Percentiles rank a stretch among this genome's conserved stretches.
Conservation (phyloP, 2,888 invertebrate genomes). For the Ptilodon capucinus region DNA sequence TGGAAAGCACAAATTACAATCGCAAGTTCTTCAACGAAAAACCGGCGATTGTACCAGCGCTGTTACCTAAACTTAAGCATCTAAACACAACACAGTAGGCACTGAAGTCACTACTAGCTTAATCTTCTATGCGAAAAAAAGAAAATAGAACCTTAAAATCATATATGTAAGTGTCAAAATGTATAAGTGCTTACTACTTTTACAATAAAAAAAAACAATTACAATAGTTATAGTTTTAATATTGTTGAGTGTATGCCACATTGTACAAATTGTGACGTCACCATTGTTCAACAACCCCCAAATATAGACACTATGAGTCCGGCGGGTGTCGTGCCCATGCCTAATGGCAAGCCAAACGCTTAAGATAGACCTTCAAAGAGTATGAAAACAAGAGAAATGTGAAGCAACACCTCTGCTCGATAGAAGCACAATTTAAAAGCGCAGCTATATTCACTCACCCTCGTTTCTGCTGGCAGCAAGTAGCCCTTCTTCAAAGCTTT, state of each 20-base stretch:
- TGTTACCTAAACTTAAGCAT: slow-evolving; percentile 70
- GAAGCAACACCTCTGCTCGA: slow-evolving; percentile 78
- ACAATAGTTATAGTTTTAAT: slow-evolving; percentile 22
- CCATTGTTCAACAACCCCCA: slow-evolving; percentile 49
- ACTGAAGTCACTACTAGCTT: slow-evolving; percentile 32
- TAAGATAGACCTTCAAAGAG: slow-evolving; percentile 70
- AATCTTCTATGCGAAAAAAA: slow-evolving; percentile 33
- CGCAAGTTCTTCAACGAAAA: slow-evolving; percentile 56
- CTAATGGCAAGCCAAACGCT: slow-evolving; percentile 79
- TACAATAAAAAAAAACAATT: slow-evolving; percentile 22
- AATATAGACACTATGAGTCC: slow-evolving; percentile 60
- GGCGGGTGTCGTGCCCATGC: slow-evolving; percentile 79
- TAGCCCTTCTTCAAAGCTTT: slow-evolving; percentile 94
- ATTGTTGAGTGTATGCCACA: slow-evolving; percentile 53
- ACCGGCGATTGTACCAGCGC: slow-evolving; percentile 58
- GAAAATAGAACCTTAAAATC: slow-evolving; percentile 38
- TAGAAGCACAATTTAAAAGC: slow-evolving; percentile 65
- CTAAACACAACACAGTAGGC: slow-evolving; percentile 62
- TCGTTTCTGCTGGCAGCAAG: slow-evolving; percentile 94
- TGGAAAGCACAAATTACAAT: slow-evolving; percentile 64
- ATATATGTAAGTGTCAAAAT: slow-evolving; percentile 41
- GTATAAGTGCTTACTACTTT: slow-evolving; percentile 48
- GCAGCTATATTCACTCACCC: slow-evolving; percentile 87
- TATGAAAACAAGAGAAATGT: slow-evolving; percentile 67
- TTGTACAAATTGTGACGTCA: slow-evolving; percentile 56